Evolutionary conservation across 2,888 invertebrate species (phyloP).

Genomic region (Aphidius colemani): DNA sequence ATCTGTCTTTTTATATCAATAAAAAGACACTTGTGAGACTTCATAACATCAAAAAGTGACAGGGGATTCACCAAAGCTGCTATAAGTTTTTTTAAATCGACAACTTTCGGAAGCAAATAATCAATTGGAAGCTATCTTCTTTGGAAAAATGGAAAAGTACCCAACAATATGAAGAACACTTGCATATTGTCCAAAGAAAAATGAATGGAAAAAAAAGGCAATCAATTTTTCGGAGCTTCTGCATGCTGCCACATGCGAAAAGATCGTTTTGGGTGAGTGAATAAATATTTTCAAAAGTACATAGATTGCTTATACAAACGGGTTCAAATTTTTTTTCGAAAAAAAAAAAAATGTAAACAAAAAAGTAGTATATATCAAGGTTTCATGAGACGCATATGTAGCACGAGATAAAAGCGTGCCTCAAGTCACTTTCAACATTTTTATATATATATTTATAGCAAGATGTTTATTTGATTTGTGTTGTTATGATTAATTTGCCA

Average conservation of each 20-base stretch:
- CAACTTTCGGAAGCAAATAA: too few species aligned
- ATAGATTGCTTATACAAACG: too few species aligned
- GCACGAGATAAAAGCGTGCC: too few species aligned
- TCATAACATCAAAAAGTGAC: background rate
- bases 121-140: too few species aligned
- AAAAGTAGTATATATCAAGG: constrained; percentile 31
- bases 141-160: background rate
- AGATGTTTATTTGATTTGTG: too few species aligned
- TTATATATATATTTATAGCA: too few species aligned
- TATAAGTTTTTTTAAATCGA: too few species aligned
- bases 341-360: background rate
- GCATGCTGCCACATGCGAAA: constrained; percentile 11
- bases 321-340: background rate
- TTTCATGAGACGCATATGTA: constrained; percentile 14
- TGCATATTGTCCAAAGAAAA: background rate
- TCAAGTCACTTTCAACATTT: too few species aligned
- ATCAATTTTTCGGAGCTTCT: constrained; percentile 18
- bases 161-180: background rate
- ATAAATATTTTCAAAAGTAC: too few species aligned
- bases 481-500: constrained; percentile 11
- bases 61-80: too few species aligned
- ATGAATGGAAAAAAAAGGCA: constrained; percentile 1
- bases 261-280: constrained; percentile 9
- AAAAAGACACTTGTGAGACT: too few species aligned
- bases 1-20: background rate